Base-by-base conservation (phyloP, 1,140 invertebrate genomes). In the Dysdera silvatica region DNA sequence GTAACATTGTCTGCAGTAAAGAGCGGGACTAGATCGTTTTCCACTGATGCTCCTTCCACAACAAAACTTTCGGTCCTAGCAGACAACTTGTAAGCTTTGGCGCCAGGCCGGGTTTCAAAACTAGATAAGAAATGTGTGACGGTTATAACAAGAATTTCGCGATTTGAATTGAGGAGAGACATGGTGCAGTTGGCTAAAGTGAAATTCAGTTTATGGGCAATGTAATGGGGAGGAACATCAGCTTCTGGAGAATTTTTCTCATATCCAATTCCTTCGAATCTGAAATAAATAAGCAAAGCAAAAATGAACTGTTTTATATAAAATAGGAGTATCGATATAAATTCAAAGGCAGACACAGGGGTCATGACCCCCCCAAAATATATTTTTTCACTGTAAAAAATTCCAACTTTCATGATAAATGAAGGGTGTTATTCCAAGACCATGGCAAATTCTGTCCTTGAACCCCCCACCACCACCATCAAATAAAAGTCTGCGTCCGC, bases 21-120 rank as follows among this genome's bases (percentile, higher is more conserved):
- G 14, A 90, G 75, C 1, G 87, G 83, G 7, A 88, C 82, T 28
- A 89, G 72, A 69, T 88, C 86, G 67, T 87, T 84, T 62, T 88
- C 87, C 0, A 82, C 76, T 40, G 84, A 85, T 20, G 83, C 81
- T 0, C 87, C 88, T 76, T 90, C 88, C 5, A 91, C 76, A 3
- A 87, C 82, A 70, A 89, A 82, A 70, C 85, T 88, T 75, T 91
- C 88, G 48, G 85, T 83, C 60, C 87, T 79, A 10, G 82, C 81
- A 29, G 86, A 86, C 28, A 87, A 67, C 77, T 87, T 87, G 67
- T 84, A 85, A 16, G 85, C 85, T 66, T 82, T 81, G 35, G 82
- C 81, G 4, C 80, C 80, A n/a, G 85, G 82, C 71, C 84, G 77
- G n/a, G 84, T 85, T 70, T 88, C 86, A 40, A 86, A 71, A 31